Conservation (phyloP, 2,113 vertebrate species). For the Macaca mulatta region DNA sequence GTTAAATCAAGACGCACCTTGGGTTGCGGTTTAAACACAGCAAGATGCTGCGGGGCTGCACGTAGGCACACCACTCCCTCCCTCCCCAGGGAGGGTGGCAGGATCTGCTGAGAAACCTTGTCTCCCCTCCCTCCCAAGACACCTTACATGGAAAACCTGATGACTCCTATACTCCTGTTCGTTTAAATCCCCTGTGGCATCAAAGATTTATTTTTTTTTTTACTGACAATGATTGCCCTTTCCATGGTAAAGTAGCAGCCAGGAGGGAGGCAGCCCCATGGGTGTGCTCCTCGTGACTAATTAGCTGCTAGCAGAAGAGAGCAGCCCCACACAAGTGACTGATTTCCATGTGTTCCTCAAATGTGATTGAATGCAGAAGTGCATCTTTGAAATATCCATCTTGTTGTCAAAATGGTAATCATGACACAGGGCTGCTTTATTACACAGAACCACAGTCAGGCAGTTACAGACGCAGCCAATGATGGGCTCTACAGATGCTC, state of each 20-base stretch:
- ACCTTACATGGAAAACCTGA: neutral
- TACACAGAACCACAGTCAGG: neutral
- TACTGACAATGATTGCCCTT: neutral
- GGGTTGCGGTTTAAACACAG: too few relatives aligned
- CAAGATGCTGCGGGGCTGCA: rapidly evolving
- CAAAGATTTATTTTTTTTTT: neutral
- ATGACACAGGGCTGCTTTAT: neutral
- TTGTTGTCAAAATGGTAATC: neutral
- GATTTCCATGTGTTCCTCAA: constrained; percentile 16
- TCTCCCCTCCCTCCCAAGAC: neutral
- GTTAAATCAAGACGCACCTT: neutral
- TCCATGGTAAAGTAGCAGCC: neutral
- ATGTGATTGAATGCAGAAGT: neutral
- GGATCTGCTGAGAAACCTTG: neutral
- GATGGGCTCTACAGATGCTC: rapidly evolving
- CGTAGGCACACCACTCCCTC: rapidly evolving
- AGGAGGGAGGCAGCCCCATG: neutral
- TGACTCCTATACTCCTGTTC: neutral
- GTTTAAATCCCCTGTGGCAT: neutral
- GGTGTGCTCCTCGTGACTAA: constrained; percentile 6
- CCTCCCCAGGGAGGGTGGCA: rapidly evolving
- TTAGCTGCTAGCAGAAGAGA: constrained; percentile 36
- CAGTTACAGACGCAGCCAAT: neutral
- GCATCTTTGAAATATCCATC: constrained; percentile 39
- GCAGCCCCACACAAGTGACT: neutral